Base-by-base conservation (phyloP, 1,140 invertebrate genomes). In the Drosophila quadrilineata region DNA sequence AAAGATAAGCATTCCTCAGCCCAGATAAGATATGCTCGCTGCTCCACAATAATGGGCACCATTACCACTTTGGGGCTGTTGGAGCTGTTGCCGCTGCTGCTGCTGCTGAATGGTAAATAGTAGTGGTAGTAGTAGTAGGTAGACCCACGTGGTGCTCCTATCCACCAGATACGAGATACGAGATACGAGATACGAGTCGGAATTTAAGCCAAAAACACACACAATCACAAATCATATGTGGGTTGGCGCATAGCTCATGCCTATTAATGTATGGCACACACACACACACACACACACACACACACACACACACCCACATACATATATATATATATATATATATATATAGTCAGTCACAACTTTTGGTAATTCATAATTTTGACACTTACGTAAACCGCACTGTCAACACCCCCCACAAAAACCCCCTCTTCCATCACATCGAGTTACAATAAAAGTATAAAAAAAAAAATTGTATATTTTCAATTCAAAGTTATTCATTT, bases 281-380 rank as follows among this genome's bases (percentile, higher is more conserved):
- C 28, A 24, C 28, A n/a, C 46, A 36, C 17, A 41, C n/a, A n/a
- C n/a, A n/a, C n/a, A n/a, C n/a, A n/a, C n/a, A n/a, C n/a, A n/a
- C n/a, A n/a, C n/a, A n/a, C n/a, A n/a, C n/a, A n/a, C n/a, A n/a
- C n/a, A n/a, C n/a, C n/a, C n/a, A n/a, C n/a, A n/a, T n/a, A n/a
- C n/a, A n/a, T n/a, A n/a, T n/a, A n/a, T n/a, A n/a, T n/a, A n/a
- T n/a, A n/a, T n/a, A n/a, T n/a, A n/a, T n/a, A n/a, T n/a, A n/a
- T n/a, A n/a, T n/a, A n/a, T n/a, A n/a, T n/a, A n/a, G n/a, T n/a
- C n/a, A n/a, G n/a, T n/a, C n/a, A n/a, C n/a, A n/a, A n/a, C n/a
- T n/a, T n/a, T 56, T 48, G 50, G 59, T 71, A 75, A 80, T 80
- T 80, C 76, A 82, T 71, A 82, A 71, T 68, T 68, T 68, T 56